Percentiles rank a stretch among this genome's conserved stretches.
These are phyloP conservation scores for Rousettus madagascariensis DNA, from an alignment of 2,797 vertebrate species.

Conservation along the genomic window DNA sequence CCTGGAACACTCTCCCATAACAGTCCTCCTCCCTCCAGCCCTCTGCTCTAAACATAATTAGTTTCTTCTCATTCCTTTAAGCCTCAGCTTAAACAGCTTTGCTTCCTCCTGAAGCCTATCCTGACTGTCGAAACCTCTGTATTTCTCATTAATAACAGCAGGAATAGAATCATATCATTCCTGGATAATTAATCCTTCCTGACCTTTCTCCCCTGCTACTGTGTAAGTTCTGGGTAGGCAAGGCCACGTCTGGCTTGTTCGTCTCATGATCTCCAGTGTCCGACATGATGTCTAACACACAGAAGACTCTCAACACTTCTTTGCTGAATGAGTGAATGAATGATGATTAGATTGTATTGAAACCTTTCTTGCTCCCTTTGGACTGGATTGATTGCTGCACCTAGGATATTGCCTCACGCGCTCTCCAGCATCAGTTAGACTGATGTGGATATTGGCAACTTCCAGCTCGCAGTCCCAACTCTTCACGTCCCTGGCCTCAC, in stretches of 20 bases:
- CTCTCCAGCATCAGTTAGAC: not conserved
- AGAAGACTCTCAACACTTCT: not conserved
- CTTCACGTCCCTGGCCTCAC: not conserved
- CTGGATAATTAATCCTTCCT: not conserved
- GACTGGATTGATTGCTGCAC: not conserved
- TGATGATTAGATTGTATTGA: not conserved
- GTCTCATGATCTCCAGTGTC: not conserved
- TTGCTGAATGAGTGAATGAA: not conserved
- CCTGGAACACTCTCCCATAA: not conserved
- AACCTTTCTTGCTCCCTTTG: not conserved
- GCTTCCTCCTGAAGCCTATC: not conserved
- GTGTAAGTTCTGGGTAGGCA: not conserved
- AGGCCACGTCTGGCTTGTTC: not conserved
- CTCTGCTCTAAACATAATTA: not conserved
- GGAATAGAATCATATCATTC: not conserved
- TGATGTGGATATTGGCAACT: not conserved
- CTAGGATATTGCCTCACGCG: not conserved
- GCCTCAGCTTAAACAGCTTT: not conserved
- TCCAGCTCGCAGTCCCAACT: not conserved
- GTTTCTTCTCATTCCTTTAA: conserved; percentile 7
- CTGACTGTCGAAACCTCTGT: not conserved
- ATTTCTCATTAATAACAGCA: not conserved
- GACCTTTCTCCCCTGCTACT: not conserved
- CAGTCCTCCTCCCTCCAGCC: not conserved
- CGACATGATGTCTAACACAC: not conserved